Base-by-base conservation (phyloP, 1,140 invertebrate species). In the Andricus grossulariae region DNA sequence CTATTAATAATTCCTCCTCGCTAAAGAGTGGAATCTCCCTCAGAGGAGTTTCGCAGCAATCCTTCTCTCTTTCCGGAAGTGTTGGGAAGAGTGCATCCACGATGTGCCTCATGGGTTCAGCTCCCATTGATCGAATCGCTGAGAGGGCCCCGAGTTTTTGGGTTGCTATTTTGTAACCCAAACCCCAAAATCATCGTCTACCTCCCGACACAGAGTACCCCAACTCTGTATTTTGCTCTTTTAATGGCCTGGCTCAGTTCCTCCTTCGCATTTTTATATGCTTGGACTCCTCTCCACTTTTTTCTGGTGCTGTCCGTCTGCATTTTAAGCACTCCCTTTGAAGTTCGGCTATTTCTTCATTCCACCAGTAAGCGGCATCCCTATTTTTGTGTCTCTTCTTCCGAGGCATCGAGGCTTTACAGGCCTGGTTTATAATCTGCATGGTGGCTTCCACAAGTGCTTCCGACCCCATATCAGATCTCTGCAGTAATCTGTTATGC, bases 301-400 rank as follows among this genome's bases (percentile, higher is more conserved):
- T 50, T 2, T 49, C 16, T 57, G 49, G 32, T 70, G 73, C 71
- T 10, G 0, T 13, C 5, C 73, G 52, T 19, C 85, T 78, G 11
- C 78, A 66, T 0, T 51, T n/a, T 10, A 86, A 19, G 70, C 86
- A 89, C 1, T 39, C 52, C 11, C 32, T 55, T 13, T 86, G 81
- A 0, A 87, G 70, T 16, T 82, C 76, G 0, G 82, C 83, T 3
- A 88, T 85, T 10, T 88, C 77, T 1, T 80, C 72, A 6, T 82
- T 85, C 85, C 86, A 88, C 85, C 88, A 89, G 76, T 89, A 84
- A 6, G 79, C 79, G 3, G 21, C 1, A 77, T 50, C 15, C 71
- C 75, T 11, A 7, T 19, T 25, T 60, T 8, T n/a, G n/a, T n/a
- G n/a, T n/a, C n/a, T n/a, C n/a, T n/a, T n/a, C n/a, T n/a, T n/a